Percentiles rank a stretch among this genome's conserved stretches.
phyloP scores from a whole-genome alignment of 2,797 vertebrate species.

The Enteromius fasciolatus region DNA sequence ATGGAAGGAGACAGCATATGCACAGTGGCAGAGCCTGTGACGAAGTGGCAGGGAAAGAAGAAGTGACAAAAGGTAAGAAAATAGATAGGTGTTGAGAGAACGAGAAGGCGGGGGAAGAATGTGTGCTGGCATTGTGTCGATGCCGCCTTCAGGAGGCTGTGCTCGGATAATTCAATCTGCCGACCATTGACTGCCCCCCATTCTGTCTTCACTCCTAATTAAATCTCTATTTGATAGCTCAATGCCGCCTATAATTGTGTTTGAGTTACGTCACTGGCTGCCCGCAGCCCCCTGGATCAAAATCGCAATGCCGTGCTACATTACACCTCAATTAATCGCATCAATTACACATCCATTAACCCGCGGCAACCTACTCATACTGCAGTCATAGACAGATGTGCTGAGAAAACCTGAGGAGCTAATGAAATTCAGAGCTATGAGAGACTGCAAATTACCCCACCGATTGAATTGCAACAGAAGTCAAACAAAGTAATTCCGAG shows the following conservation, averaged over 20 bases:
- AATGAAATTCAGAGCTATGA: constrained; percentile 58
- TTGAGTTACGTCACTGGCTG: constrained; percentile 68
- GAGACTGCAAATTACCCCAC: constrained; percentile 55
- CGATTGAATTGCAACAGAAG: constrained; percentile 57
- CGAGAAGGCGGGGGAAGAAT: constrained; percentile 46
- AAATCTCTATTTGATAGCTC: constrained; percentile 82
- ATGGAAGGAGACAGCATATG: constrained; percentile 44
- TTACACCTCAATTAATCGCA: constrained; percentile 83
- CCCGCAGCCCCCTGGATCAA: constrained; percentile 56
- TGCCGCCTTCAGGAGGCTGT: constrained; percentile 65
- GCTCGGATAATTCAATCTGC: constrained; percentile 80
- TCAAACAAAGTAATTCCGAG: constrained; percentile 51
- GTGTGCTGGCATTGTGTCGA: constrained; percentile 40
- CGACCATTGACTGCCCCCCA: constrained; percentile 77
- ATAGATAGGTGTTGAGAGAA: constrained; percentile 54
- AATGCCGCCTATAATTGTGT: constrained; percentile 78
- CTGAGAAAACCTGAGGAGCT: constrained; percentile 51
- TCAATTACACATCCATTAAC: constrained; percentile 81
- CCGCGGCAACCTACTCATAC: constrained; percentile 70
- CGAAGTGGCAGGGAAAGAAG: constrained; percentile 42
- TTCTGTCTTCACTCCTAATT: constrained; percentile 80
- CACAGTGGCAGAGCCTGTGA: constrained; percentile 56
- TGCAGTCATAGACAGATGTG: constrained; percentile 51
- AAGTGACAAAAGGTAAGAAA: constrained; percentile 54
- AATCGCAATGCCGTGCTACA: constrained; percentile 70